Evolutionary conservation across 2,113 vertebrate species (phyloP).

Genomic region (Chauna torquata): DNA sequence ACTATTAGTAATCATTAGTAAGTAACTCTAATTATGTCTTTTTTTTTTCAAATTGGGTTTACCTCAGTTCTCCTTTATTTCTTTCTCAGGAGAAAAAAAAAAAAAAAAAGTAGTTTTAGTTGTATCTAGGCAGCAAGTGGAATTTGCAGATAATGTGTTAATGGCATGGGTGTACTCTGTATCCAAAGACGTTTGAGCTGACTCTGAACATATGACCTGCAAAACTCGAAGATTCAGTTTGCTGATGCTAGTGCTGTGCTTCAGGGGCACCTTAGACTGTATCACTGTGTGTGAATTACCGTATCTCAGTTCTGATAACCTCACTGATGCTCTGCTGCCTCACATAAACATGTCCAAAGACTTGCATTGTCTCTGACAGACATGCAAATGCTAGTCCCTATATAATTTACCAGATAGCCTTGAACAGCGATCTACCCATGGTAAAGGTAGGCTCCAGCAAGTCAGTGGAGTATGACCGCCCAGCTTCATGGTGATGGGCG

Average conservation of each 20-base stretch:
- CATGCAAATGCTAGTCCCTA: not conserved
- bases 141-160: not conserved
- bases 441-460: not conserved
- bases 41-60: not conserved
- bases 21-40: not conserved
- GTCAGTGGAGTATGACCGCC: not conserved
- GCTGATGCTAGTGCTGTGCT: not conserved
- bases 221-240: not conserved
- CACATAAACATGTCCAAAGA: not conserved
- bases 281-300: not conserved
- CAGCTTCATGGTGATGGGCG: not conserved
- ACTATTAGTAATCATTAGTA: not conserved
- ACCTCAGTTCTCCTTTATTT: fast-evolving
- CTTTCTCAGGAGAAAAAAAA: not conserved
- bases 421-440: not conserved
- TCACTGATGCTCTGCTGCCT: not conserved
- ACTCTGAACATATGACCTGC: not conserved
- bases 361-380: not conserved
- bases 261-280: not conserved
- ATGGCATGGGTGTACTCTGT: not conserved
- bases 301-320: not conserved
- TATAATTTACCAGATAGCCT: not conserved
- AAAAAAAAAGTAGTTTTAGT: not conserved
- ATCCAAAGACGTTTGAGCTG: not conserved
- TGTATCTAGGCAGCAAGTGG: not conserved